A percentile compares a stretch with the other conserved stretches of the same genome.
Evolutionary conservation across 2,888 invertebrate genomes (phyloP).

Genomic region (Amblyjoppa proteus): DNA sequence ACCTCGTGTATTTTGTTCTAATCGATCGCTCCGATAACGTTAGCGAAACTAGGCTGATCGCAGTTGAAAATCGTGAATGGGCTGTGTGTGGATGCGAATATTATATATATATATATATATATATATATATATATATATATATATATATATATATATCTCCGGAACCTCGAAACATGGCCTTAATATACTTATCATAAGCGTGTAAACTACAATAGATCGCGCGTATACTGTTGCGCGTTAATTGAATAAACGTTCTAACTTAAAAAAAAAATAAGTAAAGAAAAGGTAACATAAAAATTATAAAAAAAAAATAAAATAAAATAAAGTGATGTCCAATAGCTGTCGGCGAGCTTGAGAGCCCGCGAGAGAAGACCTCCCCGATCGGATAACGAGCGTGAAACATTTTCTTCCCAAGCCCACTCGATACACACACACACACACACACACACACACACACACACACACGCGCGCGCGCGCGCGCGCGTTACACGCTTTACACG

Average conservation of each 20-base stretch:
- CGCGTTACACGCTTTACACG: neutral
- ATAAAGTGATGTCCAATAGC: conserved; percentile 5
- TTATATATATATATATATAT: conserved; percentile 26
- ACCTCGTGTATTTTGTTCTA: conserved; percentile 31
- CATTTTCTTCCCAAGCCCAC: conserved; percentile 9
- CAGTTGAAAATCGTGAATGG: conserved; percentile 77
- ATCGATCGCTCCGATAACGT: conserved; percentile 18
- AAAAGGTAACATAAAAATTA: neutral
- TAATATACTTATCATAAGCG: conserved; percentile 81
- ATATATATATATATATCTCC: conserved; percentile 66
- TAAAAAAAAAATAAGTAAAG: conserved; percentile 13
- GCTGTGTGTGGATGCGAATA: conserved; percentile 66
- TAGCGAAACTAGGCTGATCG: conserved; percentile 32
- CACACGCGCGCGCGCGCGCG: conserved; percentile 15
- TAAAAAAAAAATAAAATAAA: neutral
- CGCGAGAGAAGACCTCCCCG: conserved; percentile 24
- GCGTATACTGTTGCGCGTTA: conserved; percentile 71
- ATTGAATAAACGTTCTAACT: conserved; percentile 42
- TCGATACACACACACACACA: conserved; percentile 28
- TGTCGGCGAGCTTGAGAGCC: neutral
- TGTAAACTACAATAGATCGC: conserved; percentile 67
- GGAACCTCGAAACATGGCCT: conserved; percentile 80
- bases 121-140: too few relatives aligned
- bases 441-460: neutral
- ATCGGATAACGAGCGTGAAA: conserved; percentile 52